Evolutionary conservation across 1,140 invertebrate species (phyloP).

Genomic region (Psilanteris sp.): DNA sequence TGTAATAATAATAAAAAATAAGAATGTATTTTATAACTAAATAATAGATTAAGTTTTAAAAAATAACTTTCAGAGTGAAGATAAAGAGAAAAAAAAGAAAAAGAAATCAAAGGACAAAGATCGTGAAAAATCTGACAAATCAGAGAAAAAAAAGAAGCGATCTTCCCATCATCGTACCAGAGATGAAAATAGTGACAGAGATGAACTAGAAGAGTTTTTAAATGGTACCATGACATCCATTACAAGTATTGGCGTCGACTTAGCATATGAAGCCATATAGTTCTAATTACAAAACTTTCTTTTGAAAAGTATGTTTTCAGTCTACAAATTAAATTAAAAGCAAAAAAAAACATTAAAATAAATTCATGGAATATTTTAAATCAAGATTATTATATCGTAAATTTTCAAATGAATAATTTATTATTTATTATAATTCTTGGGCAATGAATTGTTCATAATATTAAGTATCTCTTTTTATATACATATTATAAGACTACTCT

Average conservation of each 20-base stretch:
- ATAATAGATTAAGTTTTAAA: no score
- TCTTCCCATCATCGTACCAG: slow-evolving; percentile 70
- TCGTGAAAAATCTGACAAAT: slow-evolving; percentile 74
- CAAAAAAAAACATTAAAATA: no score
- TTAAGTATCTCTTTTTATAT: slow-evolving; percentile 1
- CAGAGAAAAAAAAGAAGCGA: slow-evolving; percentile 76
- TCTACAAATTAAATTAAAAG: slow-evolving; percentile 4
- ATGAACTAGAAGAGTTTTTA: slow-evolving; percentile 85
- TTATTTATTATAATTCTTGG: no score
- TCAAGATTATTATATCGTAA: no score
- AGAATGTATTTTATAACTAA: no score
- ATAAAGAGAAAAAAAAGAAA: slow-evolving; percentile 81
- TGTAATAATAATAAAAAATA: no score
- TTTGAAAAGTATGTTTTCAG: neutral
- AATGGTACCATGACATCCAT: slow-evolving; percentile 80
- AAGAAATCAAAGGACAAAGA: slow-evolving; percentile 76
- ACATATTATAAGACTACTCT: slow-evolving; percentile 11
- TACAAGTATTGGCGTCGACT: slow-evolving; percentile 74
- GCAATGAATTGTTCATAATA: no score
- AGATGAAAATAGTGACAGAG: slow-evolving; percentile 78
- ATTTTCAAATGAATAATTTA: no score
- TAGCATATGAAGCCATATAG: slow-evolving; percentile 82
- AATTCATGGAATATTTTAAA: no score
- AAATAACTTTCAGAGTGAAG: slow-evolving; percentile 79
- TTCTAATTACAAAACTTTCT: slow-evolving; percentile 24